Evolutionary conservation across 1,140 invertebrate species (phyloP).

Genomic region (Drosophila oshimai): DNA sequence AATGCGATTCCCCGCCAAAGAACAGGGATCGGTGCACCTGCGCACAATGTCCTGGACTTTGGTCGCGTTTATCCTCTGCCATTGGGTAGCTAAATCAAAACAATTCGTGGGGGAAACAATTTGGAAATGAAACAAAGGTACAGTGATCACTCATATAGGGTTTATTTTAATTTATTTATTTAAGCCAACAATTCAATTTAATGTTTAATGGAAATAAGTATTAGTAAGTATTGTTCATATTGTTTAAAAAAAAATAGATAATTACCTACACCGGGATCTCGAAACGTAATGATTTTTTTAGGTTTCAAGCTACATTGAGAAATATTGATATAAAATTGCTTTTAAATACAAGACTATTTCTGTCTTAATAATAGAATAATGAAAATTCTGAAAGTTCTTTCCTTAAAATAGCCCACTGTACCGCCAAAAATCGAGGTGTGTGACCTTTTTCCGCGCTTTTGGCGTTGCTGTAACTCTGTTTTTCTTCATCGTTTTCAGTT

Average conservation of each 20-base stretch:
- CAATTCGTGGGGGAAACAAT: constrained; percentile 6
- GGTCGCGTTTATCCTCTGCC: constrained; percentile 25
- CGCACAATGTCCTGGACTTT: constrained; percentile 33
- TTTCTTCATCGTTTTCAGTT: constrained; percentile 26
- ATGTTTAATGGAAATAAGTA: no score
- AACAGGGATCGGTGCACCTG: constrained; percentile 50
- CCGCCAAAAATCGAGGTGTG: constrained; percentile 50
- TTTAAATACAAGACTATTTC: no score
- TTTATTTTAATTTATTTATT: no score
- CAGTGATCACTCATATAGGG: background rate
- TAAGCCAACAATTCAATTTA: no score
- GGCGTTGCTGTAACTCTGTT: constrained; percentile 13
- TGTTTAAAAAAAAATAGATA: no score
- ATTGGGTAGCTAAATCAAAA: constrained; percentile 5
- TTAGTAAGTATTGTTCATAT: background rate
- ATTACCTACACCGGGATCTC: no score
- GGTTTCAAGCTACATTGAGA: no score
- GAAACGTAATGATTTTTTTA: no score
- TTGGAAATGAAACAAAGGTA: constrained; percentile 21
- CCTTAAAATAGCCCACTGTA: background rate
- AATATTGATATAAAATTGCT: no score
- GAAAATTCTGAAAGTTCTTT: background rate
- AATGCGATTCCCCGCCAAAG: constrained; percentile 36
- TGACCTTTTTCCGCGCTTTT: constrained; percentile 57
- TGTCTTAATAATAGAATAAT: no score